These are phyloP conservation scores for Fabriciana adippe DNA, from an alignment of 2,888 invertebrate species.

Conservation along the genomic window DNA sequence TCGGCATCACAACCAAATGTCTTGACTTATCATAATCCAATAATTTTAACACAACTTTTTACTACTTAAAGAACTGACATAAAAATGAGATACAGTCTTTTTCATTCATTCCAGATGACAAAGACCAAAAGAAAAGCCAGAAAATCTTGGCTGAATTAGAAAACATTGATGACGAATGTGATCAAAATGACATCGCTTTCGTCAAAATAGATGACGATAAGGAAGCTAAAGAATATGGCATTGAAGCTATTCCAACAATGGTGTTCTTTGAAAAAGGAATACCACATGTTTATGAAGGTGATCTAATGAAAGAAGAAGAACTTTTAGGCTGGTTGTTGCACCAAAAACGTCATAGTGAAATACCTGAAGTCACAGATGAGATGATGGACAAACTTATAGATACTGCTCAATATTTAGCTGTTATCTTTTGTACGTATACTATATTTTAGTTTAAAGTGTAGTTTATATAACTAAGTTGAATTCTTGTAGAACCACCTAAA, in stretches of 20 bases:
- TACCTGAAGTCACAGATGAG: constrained; percentile 95
- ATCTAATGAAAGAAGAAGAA: constrained; percentile 94
- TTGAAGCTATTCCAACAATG: constrained; percentile 91
- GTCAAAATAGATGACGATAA: constrained; percentile 94
- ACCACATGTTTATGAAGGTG: constrained; percentile 90
- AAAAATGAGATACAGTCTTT: constrained; percentile 79
- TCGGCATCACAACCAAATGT: constrained; percentile 44
- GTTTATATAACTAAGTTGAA: too few species aligned
- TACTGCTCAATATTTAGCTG: constrained; percentile 90
- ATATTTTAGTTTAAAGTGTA: too few species aligned
- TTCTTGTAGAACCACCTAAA: too few species aligned
- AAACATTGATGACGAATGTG: constrained; percentile 96
- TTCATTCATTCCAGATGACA: constrained; percentile 87
- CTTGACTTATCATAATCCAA: constrained; percentile 43
- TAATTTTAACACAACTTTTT: constrained; percentile 47
- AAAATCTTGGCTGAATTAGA: constrained; percentile 92
- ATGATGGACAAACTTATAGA: constrained; percentile 96
- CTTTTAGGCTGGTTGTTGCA: constrained; percentile 94
- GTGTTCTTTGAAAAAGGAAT: constrained; percentile 89
- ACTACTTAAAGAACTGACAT: constrained; percentile 71
- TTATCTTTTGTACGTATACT: constrained; percentile 91
- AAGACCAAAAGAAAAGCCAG: constrained; percentile 94
- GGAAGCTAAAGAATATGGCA: constrained; percentile 94
- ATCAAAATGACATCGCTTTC: constrained; percentile 94
- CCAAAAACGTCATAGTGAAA: constrained; percentile 94